Percentiles rank a stretch among this genome's conserved stretches.
Conservation (phyloP, 2,113 vertebrate species). For the Candoia aspera region DNA sequence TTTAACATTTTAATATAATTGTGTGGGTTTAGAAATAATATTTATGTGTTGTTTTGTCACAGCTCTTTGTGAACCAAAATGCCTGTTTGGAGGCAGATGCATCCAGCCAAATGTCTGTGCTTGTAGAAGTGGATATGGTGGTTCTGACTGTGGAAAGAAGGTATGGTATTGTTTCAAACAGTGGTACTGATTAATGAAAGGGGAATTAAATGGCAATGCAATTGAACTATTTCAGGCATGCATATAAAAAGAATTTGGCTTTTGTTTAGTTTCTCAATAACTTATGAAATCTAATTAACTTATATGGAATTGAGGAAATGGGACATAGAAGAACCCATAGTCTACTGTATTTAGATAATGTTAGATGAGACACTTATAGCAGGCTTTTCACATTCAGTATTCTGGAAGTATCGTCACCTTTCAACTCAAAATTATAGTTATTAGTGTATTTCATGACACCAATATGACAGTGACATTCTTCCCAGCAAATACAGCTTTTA, state of each 20-base stretch:
- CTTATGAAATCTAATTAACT: slow-evolving; percentile 36
- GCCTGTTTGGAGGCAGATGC: slow-evolving; percentile 70
- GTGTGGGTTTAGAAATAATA: not conserved
- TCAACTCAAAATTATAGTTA: slow-evolving; percentile 59
- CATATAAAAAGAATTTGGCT: not conserved
- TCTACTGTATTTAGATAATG: slow-evolving; percentile 13
- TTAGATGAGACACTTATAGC: slow-evolving; percentile 29
- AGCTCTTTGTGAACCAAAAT: slow-evolving; percentile 70
- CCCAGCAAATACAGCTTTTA: slow-evolving; percentile 38
- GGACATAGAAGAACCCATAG: slow-evolving; percentile 34
- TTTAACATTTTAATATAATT: not conserved
- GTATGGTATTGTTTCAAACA: slow-evolving; percentile 50
- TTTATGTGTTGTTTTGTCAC: not conserved
- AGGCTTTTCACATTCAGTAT: slow-evolving; percentile 26
- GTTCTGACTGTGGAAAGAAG: slow-evolving; percentile 66
- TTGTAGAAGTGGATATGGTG: slow-evolving; percentile 70
- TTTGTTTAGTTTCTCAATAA: slow-evolving; percentile 31
- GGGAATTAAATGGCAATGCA: not conserved
- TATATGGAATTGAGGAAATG: slow-evolving; percentile 22
- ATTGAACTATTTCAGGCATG: slow-evolving; percentile 32
- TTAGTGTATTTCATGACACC: slow-evolving; percentile 58
- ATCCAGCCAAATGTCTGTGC: slow-evolving; percentile 76
- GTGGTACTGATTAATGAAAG: not conserved
- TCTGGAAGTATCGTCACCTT: slow-evolving; percentile 54
- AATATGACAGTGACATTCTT: slow-evolving; percentile 48